Evolutionary conservation across 1,140 invertebrate species (phyloP).

Genomic region (Mya arenaria): DNA sequence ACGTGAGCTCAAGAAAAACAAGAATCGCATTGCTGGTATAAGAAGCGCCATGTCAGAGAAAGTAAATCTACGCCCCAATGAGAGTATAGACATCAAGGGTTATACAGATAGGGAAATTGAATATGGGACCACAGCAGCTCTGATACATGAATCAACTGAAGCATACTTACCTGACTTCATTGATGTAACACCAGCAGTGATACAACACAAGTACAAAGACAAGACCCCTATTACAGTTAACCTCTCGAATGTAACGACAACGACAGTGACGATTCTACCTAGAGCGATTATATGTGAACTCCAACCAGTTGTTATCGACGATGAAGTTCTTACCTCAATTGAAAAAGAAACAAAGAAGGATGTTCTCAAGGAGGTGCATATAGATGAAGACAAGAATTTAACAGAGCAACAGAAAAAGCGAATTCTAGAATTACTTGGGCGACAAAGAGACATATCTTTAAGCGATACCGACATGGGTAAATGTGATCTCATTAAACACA

Average conservation of each 20-base stretch:
- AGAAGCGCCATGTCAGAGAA: too few relatives aligned
- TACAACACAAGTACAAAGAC: neutral
- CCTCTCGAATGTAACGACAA: neutral
- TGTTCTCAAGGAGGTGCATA: neutral
- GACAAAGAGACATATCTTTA: too few relatives aligned
- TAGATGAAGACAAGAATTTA: too few relatives aligned
- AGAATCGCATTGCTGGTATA: constrained; percentile 30
- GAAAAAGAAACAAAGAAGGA: neutral
- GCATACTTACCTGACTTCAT: neutral
- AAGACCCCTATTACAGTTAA: neutral
- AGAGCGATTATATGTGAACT: constrained; percentile 1
- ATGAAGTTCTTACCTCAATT: neutral
- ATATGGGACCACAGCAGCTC: neutral
- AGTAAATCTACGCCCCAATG: constrained; percentile 20
- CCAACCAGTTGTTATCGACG: neutral
- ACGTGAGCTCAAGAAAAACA: constrained; percentile 20
- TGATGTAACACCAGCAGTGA: neutral
- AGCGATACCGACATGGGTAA: too few relatives aligned
- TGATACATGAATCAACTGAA: neutral
- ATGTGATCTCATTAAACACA: too few relatives aligned
- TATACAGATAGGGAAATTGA: constrained; percentile 7
- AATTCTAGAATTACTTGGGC: too few relatives aligned
- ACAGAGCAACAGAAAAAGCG: too few relatives aligned
- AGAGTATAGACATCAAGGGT: constrained; percentile 9
- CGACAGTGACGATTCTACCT: neutral